These are phyloP conservation scores for Leptinotarsa peninsularis DNA, from an alignment of 2,888 invertebrate genomes.

Conservation along the genomic window DNA sequence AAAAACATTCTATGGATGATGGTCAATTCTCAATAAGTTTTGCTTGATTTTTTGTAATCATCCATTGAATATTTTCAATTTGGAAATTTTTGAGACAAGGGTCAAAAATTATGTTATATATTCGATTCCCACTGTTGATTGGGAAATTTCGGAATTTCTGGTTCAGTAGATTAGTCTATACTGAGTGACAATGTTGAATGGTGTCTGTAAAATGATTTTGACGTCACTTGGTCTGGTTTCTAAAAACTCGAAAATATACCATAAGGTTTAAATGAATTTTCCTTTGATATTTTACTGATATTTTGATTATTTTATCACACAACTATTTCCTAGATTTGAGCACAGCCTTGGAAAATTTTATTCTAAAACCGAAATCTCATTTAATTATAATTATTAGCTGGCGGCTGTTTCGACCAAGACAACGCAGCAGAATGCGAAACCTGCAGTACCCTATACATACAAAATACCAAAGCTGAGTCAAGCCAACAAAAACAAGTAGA, in stretches of 20 bases:
- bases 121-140: no score
- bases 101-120: no score
- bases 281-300: background rate
- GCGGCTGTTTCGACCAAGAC: background rate
- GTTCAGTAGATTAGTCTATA: no score
- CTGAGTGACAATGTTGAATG: no score
- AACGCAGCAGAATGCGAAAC: background rate
- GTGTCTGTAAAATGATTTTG: no score
- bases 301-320: background rate
- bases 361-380: background rate
- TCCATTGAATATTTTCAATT: no score
- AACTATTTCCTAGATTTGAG: background rate
- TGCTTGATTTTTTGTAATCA: no score
- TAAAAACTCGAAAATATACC: background rate
- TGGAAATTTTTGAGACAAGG: no score
- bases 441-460: background rate
- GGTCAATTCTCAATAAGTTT: no score
- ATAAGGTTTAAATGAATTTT: no score
- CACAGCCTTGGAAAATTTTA: background rate
- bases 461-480: slow-evolving; percentile 34
- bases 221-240: background rate
- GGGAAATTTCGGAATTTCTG: no score
- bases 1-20: no score
- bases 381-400: slow-evolving; percentile 14
- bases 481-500: slow-evolving; percentile 33